Evolutionary conservation across 2,113 vertebrate genomes (phyloP).

Genomic region (Zosterops pallidus): DNA sequence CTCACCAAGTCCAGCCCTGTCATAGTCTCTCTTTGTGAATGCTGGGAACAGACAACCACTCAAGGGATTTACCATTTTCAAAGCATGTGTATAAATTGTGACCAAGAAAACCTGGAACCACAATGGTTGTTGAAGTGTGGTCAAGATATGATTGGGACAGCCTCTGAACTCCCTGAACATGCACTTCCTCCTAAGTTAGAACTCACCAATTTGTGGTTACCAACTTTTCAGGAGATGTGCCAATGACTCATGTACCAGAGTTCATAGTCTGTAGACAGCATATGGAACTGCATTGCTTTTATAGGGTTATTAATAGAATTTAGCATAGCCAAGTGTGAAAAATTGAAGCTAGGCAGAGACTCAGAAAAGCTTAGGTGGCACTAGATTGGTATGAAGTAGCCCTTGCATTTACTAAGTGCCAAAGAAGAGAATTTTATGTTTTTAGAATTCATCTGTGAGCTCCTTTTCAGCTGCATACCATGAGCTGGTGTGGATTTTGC

Average conservation of each 20-base stretch:
- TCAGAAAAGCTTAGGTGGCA: not conserved
- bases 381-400: not conserved
- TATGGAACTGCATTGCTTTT: not conserved
- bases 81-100: not conserved
- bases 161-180: not conserved
- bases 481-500: not conserved
- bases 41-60: not conserved
- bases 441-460: not conserved
- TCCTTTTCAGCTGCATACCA: not conserved
- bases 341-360: not conserved
- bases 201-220: not conserved
- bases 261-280: not conserved
- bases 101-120: not conserved
- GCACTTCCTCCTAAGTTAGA: not conserved
- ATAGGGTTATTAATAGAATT: not conserved
- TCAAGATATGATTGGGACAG: not conserved
- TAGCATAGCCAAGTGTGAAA: not conserved
- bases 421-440: not conserved
- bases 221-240: not conserved
- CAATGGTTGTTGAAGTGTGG: not conserved
- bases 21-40: not conserved
- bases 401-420: not conserved
- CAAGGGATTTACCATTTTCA: not conserved
- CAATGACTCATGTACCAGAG: not conserved
- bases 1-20: not conserved